These are phyloP conservation scores for Drosophila teissieri DNA, from an alignment of 1,140 invertebrate species.

Conservation along the genomic window DNA sequence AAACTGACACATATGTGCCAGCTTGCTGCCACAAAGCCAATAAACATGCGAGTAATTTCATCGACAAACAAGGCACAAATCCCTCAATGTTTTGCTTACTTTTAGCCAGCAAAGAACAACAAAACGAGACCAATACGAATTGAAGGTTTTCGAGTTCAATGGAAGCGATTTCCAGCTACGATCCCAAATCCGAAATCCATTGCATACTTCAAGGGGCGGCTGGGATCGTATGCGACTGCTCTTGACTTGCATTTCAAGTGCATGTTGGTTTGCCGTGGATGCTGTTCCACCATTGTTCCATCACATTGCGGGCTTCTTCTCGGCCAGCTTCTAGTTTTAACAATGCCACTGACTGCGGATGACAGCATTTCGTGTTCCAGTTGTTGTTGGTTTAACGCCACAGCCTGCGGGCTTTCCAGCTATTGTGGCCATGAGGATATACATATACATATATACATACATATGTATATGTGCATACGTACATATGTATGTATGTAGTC, in stretches of 20 bases:
- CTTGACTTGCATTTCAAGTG: conserved; percentile 80
- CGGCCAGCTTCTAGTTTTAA: conserved; percentile 46
- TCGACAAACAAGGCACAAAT: conserved; percentile 58
- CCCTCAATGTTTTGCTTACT: conserved; percentile 45
- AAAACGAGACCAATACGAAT: conserved; percentile 40
- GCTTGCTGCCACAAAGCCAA: conserved; percentile 23
- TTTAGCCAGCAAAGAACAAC: conserved; percentile 40
- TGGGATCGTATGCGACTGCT: conserved; percentile 37
- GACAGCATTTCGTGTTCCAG: conserved; percentile 59
- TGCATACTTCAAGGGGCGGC: conserved; percentile 29
- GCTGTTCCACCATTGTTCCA: conserved; percentile 36
- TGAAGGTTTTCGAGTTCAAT: conserved; percentile 36
- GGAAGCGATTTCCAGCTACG: neutral
- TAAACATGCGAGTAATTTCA: conserved; percentile 64
- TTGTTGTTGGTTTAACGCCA: conserved; percentile 24
- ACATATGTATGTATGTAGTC: neutral
- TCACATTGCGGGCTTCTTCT: conserved; percentile 31
- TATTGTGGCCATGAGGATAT: neutral
- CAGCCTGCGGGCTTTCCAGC: conserved; percentile 6
- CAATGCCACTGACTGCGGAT: conserved; percentile 69
- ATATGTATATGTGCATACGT: no score
- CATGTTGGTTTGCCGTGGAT: conserved; percentile 40
- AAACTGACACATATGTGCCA: neutral
- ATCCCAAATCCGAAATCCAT: conserved; percentile 11
- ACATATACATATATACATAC: no score